Evolutionary conservation across 2,888 invertebrate species (phyloP).

Genomic region (Tinea pellionella): DNA sequence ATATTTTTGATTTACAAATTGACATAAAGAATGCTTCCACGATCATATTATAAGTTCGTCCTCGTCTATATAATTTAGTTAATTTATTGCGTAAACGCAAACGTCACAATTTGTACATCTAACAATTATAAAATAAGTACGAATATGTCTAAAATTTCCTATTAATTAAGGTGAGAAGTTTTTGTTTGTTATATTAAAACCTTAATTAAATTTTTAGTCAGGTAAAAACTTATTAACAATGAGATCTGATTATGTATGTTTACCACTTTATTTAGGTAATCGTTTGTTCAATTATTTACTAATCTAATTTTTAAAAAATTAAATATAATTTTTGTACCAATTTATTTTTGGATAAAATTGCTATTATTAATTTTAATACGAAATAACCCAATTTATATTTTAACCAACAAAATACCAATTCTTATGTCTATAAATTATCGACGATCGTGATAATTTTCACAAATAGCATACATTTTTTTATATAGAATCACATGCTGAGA

Average conservation of each 20-base stretch:
- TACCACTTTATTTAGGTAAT: background rate
- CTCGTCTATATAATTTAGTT: background rate
- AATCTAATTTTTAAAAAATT: background rate
- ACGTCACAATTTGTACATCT: no score
- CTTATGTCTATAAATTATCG: background rate
- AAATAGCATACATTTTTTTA: background rate
- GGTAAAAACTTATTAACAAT: conserved; percentile 25
- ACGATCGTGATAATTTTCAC: conserved; percentile 1
- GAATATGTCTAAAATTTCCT: background rate
- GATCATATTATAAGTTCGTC: background rate
- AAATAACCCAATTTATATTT: background rate
- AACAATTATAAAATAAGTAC: conserved; percentile 5
- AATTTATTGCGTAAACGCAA: background rate
- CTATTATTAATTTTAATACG: background rate
- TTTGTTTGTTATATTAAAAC: background rate
- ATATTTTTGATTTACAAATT: background rate
- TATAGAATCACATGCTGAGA: conserved; percentile 51
- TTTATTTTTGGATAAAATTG: background rate
- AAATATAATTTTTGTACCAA: background rate
- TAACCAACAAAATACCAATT: background rate
- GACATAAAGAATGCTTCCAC: background rate
- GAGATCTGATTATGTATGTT: conserved; percentile 36
- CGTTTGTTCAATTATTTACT: background rate
- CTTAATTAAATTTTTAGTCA: conserved; percentile 4
- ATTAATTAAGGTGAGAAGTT: background rate